These are phyloP conservation scores for Eupithecia centaureata DNA, from an alignment of 2,888 invertebrate genomes.

Conservation along the genomic window DNA sequence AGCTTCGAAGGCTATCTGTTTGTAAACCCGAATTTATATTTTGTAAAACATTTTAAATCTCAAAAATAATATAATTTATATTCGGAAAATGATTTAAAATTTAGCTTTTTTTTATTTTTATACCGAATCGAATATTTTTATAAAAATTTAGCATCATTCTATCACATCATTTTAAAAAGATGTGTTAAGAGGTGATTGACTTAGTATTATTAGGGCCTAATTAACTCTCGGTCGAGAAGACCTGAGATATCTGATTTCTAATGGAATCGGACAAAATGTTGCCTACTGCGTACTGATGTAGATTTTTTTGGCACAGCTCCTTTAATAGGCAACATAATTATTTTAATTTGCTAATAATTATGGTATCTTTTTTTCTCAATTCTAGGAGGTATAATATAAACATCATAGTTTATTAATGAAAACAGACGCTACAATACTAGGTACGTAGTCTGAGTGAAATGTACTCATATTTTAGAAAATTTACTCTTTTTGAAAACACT, in stretches of 20 bases:
- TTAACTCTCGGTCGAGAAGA: not conserved
- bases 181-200: not conserved
- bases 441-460: not conserved
- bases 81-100: slow-evolving; percentile 1
- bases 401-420: not conserved
- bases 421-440: not conserved
- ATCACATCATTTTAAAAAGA: not conserved
- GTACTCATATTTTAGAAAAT: slow-evolving; percentile 7
- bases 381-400: not conserved
- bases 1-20: not conserved
- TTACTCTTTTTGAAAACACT: slow-evolving; percentile 3
- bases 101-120: slow-evolving; percentile 28
- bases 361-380: not conserved
- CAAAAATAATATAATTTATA: not conserved
- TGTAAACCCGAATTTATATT: not conserved
- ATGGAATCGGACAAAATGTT: slow-evolving; percentile 9
- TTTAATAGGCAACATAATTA: slow-evolving; percentile 21
- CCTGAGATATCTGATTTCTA: not conserved
- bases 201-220: slow-evolving; percentile 29
- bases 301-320: slow-evolving; percentile 6
- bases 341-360: slow-evolving; percentile 5
- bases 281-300: slow-evolving; percentile 15
- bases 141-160: slow-evolving; percentile 16
- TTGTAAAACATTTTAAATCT: not conserved
- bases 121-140: slow-evolving; percentile 29